Conservation (phyloP, 2,113 vertebrate species). For the Coregonus clupeaformis region DNA sequence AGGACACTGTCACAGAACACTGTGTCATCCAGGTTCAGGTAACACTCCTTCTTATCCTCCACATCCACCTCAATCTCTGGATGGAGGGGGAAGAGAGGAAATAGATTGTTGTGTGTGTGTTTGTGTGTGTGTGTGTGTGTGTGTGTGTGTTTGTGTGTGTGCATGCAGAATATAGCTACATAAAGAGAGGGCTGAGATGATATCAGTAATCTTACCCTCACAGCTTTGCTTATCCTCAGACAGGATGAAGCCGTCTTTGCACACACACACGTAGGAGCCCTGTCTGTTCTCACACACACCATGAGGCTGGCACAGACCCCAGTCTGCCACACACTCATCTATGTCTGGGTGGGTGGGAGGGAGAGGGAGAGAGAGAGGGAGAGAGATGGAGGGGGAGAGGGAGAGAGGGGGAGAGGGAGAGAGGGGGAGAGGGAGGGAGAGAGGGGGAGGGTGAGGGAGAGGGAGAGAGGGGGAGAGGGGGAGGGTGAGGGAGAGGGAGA, state of each 20-base stretch:
- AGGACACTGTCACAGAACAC: slow-evolving; percentile 92
- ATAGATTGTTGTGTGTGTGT: too few species aligned
- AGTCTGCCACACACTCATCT: slow-evolving; percentile 82
- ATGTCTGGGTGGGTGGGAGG: slow-evolving; percentile 68
- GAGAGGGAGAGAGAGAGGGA: too few species aligned
- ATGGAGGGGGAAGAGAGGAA: neutral
- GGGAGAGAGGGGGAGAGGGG: too few species aligned
- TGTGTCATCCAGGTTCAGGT: slow-evolving; percentile 88
- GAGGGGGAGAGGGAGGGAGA: too few species aligned
- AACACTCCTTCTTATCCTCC: slow-evolving; percentile 87
- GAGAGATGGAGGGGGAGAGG: too few species aligned
- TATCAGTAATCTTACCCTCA: slow-evolving; percentile 72
- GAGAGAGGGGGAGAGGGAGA: too few species aligned
- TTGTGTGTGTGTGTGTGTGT: too few species aligned
- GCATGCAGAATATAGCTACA: neutral
- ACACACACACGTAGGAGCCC: slow-evolving; percentile 81
- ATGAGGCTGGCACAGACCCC: slow-evolving; percentile 81
- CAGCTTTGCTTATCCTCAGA: slow-evolving; percentile 84
- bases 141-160: too few species aligned
- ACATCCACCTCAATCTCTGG: slow-evolving; percentile 75
- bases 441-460: too few species aligned
- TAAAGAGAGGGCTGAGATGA: neutral
- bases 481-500: too few species aligned
- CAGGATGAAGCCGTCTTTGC: slow-evolving; percentile 79
- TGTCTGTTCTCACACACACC: slow-evolving; percentile 84